These are phyloP conservation scores for Ectropis grisescens DNA, from an alignment of 1,140 invertebrate species.

Conservation along the genomic window DNA sequence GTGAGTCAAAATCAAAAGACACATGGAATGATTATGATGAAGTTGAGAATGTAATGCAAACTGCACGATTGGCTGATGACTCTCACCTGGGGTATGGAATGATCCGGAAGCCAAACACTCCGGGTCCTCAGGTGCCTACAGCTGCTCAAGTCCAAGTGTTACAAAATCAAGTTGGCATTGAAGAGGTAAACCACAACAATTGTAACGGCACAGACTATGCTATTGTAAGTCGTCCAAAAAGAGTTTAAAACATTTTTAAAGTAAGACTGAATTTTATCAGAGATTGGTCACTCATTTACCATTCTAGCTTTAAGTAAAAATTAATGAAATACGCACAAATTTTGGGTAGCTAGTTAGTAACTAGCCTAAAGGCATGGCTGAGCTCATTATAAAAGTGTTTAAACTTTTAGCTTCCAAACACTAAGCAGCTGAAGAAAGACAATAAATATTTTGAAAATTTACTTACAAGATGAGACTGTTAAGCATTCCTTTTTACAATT, in stretches of 20 bases:
- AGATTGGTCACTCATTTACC: slow-evolving; percentile 22
- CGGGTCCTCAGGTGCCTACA: slow-evolving; percentile 55
- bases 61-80: slow-evolving; percentile 80
- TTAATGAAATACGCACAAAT: too few relatives aligned
- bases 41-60: slow-evolving; percentile 74
- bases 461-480: slow-evolving; percentile 16
- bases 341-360: too few relatives aligned
- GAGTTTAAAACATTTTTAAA: slow-evolving; percentile 78
- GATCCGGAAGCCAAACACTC: slow-evolving; percentile 76
- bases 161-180: slow-evolving; percentile 51
- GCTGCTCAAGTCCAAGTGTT: slow-evolving; percentile 51
- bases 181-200: slow-evolving; percentile 74
- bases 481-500: slow-evolving; percentile 20
- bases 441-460: too few relatives aligned
- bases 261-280: slow-evolving; percentile 57
- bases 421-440: too few relatives aligned
- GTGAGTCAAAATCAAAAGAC: slow-evolving; percentile 54
- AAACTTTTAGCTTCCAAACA: too few relatives aligned
- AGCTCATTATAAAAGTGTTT: too few relatives aligned
- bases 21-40: slow-evolving; percentile 79
- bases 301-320: too few relatives aligned
- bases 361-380: too few relatives aligned
- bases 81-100: slow-evolving; percentile 83
- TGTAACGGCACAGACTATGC: slow-evolving; percentile 85
- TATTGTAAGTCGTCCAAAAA: slow-evolving; percentile 84